Base-by-base conservation (phyloP, 2,797 vertebrate genomes). In the Sebastiscus albofasciatus region DNA sequence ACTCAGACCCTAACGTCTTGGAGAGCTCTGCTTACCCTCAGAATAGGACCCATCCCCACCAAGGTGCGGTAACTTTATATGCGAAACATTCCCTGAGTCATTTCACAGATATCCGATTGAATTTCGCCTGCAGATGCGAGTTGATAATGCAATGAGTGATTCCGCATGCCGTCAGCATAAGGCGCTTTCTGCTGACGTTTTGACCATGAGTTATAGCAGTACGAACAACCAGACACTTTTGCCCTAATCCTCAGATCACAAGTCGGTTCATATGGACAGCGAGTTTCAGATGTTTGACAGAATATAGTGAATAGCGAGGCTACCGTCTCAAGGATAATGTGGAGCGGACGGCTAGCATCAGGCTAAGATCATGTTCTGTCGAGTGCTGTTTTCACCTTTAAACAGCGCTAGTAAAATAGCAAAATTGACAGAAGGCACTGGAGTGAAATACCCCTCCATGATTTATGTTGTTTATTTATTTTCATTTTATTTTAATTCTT, bases 221-320 rank as follows among this genome's bases (percentile, higher is more conserved):
- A 87, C 55, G 24, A 90, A 91, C 92, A 91, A 87, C 74, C 81
- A 60, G 75, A 82, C 83, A 84, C 88, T 88, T 89, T 83, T 60
- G 16, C 36, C 84, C 83, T 92, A 93, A 94, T 94, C 92, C 87
- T 76, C 58, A 75, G 88, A 93, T 90, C 91, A 92, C 86, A 94
- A 80, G 87, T 74, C 56, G 70, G 83, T 87, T 78, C 42, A 46
- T 89, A 72, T 70, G 77, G 61, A 92, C 88, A 83, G 61, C 84
- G 2, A 66, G 82, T 90, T 92, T 94, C 62, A 87, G 72, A 93
- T 94, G 91, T 89, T 91, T 91, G 89, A 87, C 81, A 91, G 72
- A 92, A 83, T 71, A 85, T 78, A 71, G 80, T 29, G 64, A 29
- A 81, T 81, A 61, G 78, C 83, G 14, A 77, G 24, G 82, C 81